Evolutionary conservation across 1,140 invertebrate genomes (phyloP).

Genomic region (Orius laevigatus): DNA sequence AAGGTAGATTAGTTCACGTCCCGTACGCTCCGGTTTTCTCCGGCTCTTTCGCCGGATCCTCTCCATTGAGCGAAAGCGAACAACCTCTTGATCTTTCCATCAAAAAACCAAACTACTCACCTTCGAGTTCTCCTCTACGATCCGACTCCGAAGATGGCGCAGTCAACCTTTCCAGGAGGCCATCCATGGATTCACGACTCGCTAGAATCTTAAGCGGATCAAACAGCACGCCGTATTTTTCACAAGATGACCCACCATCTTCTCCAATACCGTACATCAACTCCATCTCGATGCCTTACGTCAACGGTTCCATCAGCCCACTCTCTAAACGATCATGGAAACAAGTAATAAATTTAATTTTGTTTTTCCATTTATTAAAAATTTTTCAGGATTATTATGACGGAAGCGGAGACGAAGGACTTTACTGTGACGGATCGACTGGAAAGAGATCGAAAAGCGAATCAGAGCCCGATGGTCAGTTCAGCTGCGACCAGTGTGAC

Average conservation of each 20-base stretch:
- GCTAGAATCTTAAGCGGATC: conserved; percentile 29
- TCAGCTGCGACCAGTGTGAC: conserved; percentile 94
- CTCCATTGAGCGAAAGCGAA: conserved; percentile 31
- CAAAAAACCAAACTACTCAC: conserved; percentile 40
- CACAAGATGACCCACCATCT: not conserved
- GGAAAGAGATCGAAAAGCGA: conserved; percentile 22
- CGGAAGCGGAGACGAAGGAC: conserved; percentile 24
- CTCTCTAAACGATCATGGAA: not conserved
- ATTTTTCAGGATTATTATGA: conserved; percentile 8
- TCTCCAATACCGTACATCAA: too few species aligned
- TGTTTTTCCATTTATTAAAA: not conserved
- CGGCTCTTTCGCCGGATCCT: conserved; percentile 8
- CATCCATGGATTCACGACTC: conserved; percentile 22
- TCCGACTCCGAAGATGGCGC: conserved; percentile 21
- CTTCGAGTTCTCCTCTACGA: conserved; percentile 25
- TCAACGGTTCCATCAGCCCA: not conserved
- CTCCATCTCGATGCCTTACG: too few species aligned
- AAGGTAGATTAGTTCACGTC: conserved; percentile 41
- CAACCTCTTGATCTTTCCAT: conserved; percentile 79
- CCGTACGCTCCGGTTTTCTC: conserved; percentile 26
- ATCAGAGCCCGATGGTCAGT: conserved; percentile 58
- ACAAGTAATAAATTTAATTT: not conserved
- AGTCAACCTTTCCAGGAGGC: conserved; percentile 20
- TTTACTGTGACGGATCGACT: conserved; percentile 27
- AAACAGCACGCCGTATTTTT: not conserved